phyloP scores from a whole-genome alignment of 2,888 invertebrate genomes.

The Mycalesis mineus region DNA sequence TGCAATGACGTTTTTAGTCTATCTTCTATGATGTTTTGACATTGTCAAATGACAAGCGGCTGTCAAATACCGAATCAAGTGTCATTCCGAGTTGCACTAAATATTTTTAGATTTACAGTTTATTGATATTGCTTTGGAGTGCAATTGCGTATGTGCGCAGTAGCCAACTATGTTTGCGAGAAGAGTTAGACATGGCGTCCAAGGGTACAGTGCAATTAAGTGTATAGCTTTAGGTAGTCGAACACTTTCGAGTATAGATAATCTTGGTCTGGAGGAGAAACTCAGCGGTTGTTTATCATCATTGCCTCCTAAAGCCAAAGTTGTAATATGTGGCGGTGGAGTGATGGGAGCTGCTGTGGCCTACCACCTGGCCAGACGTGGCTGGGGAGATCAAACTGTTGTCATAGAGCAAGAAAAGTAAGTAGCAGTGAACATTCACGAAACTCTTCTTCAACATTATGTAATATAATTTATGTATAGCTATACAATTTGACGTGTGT shows the following conservation, averaged over 20 bases:
- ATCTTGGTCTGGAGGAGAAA: constrained; percentile 53
- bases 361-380: constrained; percentile 89
- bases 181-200: constrained; percentile 37
- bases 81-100: constrained; percentile 22
- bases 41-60: constrained; percentile 11
- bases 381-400: constrained; percentile 89
- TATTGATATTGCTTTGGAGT: constrained; percentile 34
- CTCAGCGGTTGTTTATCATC: constrained; percentile 53
- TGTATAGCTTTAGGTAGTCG: constrained; percentile 35
- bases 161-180: constrained; percentile 41
- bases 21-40: background rate
- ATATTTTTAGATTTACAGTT: constrained; percentile 32
- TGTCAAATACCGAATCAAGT: background rate
- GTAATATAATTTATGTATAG: constrained; percentile 9
- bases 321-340: constrained; percentile 95
- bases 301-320: constrained; percentile 78
- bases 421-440: constrained; percentile 29
- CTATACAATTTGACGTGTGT: background rate
- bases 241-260: constrained; percentile 47
- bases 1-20: too few species aligned
- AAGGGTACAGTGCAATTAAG: constrained; percentile 30
- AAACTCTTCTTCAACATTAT: constrained; percentile 16
- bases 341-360: constrained; percentile 95
- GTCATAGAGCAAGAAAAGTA: constrained; percentile 91
- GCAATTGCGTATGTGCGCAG: constrained; percentile 35